These are phyloP conservation scores for Sphyrna mokarran DNA, from an alignment of 2,113 vertebrate species.

Conservation along the genomic window DNA sequence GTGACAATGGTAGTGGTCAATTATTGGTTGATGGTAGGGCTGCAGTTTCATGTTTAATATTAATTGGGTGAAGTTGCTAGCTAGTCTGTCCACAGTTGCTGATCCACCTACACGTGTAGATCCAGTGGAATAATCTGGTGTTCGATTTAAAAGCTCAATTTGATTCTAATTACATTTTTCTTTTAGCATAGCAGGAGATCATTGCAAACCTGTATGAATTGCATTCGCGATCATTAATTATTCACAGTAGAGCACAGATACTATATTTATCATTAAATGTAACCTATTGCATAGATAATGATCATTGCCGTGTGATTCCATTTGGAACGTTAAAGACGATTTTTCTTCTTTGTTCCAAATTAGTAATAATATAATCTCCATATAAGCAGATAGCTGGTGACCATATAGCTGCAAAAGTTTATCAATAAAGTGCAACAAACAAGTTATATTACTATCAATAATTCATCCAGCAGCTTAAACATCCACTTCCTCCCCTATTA, in stretches of 20 bases:
- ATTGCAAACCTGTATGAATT: background rate
- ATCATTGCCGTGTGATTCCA: background rate
- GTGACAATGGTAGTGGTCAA: background rate
- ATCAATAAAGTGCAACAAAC: background rate
- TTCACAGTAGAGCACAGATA: background rate
- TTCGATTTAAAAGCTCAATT: background rate
- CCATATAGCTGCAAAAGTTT: background rate
- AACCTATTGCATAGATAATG: background rate
- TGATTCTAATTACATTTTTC: background rate
- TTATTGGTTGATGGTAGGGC: background rate
- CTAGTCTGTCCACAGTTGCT: background rate
- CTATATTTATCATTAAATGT: background rate
- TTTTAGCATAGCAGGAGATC: background rate
- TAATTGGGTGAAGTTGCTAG: background rate
- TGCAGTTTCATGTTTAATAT: background rate
- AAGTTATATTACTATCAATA: background rate
- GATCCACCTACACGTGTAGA: background rate
- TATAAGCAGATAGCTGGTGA: background rate
- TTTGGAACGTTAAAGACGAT: background rate
- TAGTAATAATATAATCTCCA: background rate
- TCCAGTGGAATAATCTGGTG: background rate
- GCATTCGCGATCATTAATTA: background rate
- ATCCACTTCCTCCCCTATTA: background rate
- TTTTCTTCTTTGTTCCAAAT: background rate
- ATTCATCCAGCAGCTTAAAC: background rate